Evolutionary conservation across 2,113 vertebrate species (phyloP), one percentile per base, ranked within the genome.

Genomic region (Cryptomyrus ogoouensis): DNA sequence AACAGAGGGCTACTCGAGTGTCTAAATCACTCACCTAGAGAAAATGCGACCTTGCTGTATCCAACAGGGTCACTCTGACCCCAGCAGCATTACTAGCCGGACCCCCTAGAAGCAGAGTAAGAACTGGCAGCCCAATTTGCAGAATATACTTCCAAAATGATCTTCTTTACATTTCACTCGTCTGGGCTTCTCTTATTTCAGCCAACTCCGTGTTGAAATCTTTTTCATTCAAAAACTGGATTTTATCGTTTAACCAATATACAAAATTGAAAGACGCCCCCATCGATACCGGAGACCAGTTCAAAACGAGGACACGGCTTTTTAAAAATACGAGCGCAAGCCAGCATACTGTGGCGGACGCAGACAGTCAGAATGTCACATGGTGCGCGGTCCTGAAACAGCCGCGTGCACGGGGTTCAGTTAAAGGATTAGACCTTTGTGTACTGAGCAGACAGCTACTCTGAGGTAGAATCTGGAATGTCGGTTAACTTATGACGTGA

Each of bases 391-490:
- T 19, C 74, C 35, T 42, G 35, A 77, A 39, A 77, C 35, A 42
- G 31, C 15, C 6, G 15, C n/a, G 4, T 1, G 66, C 31, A 4
- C 3, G 13, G 35, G 35, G 31, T 42, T 56, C 19, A 6, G 74
- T 42, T 42, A 80, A 39, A 42, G 74, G 35, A 42, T 42, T 1
- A n/a, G 74, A 80, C 74, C 35, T 80, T 39, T 19, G 15, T 17
- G 74, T 42, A 17, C 31, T 17, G 74, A 42, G 74, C 35, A 42
- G 31, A 42, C 74, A 42, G 35, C 35, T 80, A 80, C 74, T 80
- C 74, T 42, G 74, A 80, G 74, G 74, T 80, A 80, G 74, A 80
- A 80, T 80, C 31, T 80, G 74, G 74, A 80, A 80, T 80, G 74
- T 80, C 2, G 15, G 3, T 80, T 80, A 42, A 80, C 4, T 80